phyloP scores from a whole-genome alignment of 2,113 vertebrate genomes.

The Pungitius pungitius region DNA sequence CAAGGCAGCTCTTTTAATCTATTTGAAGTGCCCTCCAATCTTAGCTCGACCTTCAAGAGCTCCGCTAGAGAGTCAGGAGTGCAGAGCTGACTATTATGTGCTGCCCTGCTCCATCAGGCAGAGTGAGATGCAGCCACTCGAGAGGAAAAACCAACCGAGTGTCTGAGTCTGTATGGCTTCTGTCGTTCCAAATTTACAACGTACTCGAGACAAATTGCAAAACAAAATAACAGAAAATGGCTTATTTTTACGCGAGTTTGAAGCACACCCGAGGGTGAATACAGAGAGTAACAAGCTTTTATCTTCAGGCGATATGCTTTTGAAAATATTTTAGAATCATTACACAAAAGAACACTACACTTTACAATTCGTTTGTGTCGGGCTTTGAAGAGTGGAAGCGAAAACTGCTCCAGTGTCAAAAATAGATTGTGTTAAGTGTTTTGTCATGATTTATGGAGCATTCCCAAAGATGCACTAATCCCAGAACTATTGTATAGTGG shows the following conservation, averaged over 20 bases:
- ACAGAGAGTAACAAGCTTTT: conserved; percentile 24
- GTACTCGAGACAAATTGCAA: conserved; percentile 25
- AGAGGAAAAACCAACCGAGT: neutral
- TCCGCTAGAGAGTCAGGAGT: conserved; percentile 12
- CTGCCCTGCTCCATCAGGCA: conserved; percentile 34
- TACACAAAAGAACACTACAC: neutral
- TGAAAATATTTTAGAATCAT: conserved; percentile 38
- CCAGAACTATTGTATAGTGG: conserved; percentile 10
- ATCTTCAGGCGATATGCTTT: conserved; percentile 14
- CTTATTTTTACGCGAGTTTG: conserved; percentile 41
- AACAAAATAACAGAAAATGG: conserved; percentile 45
- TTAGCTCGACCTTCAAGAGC: conserved; percentile 45
- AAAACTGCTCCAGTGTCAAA: neutral
- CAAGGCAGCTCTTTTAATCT: conserved; percentile 47
- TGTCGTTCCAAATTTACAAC: conserved; percentile 29
- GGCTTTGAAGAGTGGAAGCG: conserved; percentile 7
- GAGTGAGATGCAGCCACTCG: conserved; percentile 27
- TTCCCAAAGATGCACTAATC: conserved; percentile 14
- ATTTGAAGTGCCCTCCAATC: conserved; percentile 55
- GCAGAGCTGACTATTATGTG: conserved; percentile 37
- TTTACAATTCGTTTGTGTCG: conserved; percentile 2
- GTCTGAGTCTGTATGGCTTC: conserved; percentile 26
- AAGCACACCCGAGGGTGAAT: conserved; percentile 30
- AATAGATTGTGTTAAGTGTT: conserved; percentile 15
- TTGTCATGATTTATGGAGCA: conserved; percentile 22